These are phyloP conservation scores for Apocheima hispidaria DNA, from an alignment of 2,888 invertebrate genomes.

Conservation along the genomic window DNA sequence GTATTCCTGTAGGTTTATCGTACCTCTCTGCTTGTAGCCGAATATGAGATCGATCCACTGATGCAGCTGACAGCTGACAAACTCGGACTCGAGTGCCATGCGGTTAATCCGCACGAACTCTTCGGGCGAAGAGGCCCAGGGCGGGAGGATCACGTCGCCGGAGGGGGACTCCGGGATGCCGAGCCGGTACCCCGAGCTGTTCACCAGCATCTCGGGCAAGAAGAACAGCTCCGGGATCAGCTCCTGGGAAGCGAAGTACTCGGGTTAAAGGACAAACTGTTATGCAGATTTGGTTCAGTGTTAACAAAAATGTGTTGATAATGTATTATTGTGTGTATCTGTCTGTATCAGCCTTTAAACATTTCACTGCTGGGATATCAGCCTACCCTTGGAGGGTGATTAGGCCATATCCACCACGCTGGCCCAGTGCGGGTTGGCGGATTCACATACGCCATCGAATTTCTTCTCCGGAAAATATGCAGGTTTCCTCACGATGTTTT, in stretches of 20 bases:
- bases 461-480: no score
- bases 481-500: no score
- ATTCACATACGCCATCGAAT: no score
- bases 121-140: slow-evolving; percentile 98
- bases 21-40: slow-evolving; percentile 99
- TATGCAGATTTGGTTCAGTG: no score
- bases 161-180: slow-evolving; percentile 95
- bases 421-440: no score
- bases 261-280: background rate
- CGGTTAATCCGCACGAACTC: slow-evolving; percentile 99
- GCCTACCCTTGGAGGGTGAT: no score
- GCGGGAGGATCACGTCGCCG: slow-evolving; percentile 96
- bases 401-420: no score
- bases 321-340: no score
- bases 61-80: slow-evolving; percentile 99
- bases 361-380: no score
- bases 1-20: no score
- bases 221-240: slow-evolving; percentile 99
- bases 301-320: no score
- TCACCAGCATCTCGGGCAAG: slow-evolving; percentile 99
- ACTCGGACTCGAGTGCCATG: slow-evolving; percentile 99
- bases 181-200: slow-evolving; percentile 92
- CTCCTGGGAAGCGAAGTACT: slow-evolving; percentile 86
- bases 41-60: slow-evolving; percentile 99
- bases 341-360: no score